Evolutionary conservation across 2,797 vertebrate genomes (phyloP), one percentile per base, ranked within the genome.

Genomic region (Fratercula arctica): DNA sequence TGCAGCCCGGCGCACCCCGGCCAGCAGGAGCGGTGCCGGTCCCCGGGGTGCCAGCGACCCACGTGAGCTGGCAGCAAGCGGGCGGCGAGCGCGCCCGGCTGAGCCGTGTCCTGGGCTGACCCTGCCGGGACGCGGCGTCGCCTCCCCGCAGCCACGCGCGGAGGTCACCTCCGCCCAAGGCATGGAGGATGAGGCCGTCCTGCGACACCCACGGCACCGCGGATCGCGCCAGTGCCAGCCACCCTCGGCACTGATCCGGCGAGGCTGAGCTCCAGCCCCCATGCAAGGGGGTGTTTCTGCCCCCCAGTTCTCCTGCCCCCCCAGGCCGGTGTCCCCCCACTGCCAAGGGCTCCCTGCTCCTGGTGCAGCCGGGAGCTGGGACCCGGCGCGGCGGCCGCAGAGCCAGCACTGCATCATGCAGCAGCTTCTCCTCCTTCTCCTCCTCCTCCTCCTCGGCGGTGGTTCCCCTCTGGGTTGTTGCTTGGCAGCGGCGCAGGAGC

Each of bases 401-500:
- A 39, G 69, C 75, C 69, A 26, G 88, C 81, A n/a, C 88, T 86
- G 94, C 88, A 77, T 75, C 94, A 93, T 51, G 84, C 83, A 63
- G 92, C 94, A 70, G 66, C 85, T 80, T 18, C 53, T 54, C 53
- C 53, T 54, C 53, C 53, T 54, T 21, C 20, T 50, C 50, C 50
- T 51, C 50, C 50, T 51, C 50, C 78, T 43, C 41, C 84, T 86
- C 85, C 35, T 39, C 80, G 7, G 63, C 45, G 10, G 64, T 37
- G 78, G 48, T 74, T 87, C 93, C 93, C 91, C 95, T 33, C 78
- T 18, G 75, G 91, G 75, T 9, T 20, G 93, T 95, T 93, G 95
- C 95, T 72, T 93, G 93, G 95, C 95, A 96, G 95, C 83, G 6
- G 85, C 18, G 26, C 87, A 31, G 95, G 76, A 94, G 87, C 72